Conservation (phyloP, 2,888 invertebrate species). For the Colostygia pectinataria region DNA sequence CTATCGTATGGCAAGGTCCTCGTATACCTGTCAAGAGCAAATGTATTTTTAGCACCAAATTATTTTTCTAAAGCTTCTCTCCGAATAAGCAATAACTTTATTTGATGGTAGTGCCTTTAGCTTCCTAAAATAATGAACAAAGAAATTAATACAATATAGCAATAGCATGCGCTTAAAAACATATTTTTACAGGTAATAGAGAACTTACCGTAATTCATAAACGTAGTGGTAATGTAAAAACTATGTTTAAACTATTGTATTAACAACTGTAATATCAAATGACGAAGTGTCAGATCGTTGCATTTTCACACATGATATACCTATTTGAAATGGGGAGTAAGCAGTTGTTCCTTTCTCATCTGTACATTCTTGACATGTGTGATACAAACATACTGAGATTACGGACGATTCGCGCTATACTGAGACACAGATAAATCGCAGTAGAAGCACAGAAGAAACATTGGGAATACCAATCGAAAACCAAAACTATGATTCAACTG, state of each 20-base stretch:
- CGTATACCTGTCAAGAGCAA: constrained; percentile 63
- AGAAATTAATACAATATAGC: constrained; percentile 62
- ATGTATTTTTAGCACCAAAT: constrained; percentile 67
- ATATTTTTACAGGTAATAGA: constrained; percentile 80
- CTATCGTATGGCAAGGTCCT: constrained; percentile 56
- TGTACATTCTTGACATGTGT: constrained; percentile 64
- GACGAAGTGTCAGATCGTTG: constrained; percentile 71
- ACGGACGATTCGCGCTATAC: constrained; percentile 41
- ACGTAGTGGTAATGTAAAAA: constrained; percentile 72
- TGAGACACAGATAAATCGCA: constrained; percentile 17
- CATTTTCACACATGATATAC: constrained; percentile 70
- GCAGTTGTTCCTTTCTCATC: constrained; percentile 74
- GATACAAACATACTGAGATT: constrained; percentile 58
- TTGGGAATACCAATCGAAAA: constrained; percentile 71
- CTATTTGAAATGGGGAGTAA: constrained; percentile 53
- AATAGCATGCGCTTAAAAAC: constrained; percentile 76
- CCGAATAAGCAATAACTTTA: constrained; percentile 76
- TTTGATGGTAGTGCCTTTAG: constrained; percentile 82
- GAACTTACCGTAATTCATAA: constrained; percentile 76
- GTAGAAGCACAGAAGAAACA: constrained; percentile 71
- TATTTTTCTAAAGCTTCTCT: constrained; percentile 78
- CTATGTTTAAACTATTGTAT: constrained; percentile 69
- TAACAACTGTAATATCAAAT: constrained; percentile 48
- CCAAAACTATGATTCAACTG: constrained; percentile 69
- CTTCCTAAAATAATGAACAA: constrained; percentile 70